phyloP scores from a whole-genome alignment of 2,797 vertebrate genomes.

The Todus mexicanus region DNA sequence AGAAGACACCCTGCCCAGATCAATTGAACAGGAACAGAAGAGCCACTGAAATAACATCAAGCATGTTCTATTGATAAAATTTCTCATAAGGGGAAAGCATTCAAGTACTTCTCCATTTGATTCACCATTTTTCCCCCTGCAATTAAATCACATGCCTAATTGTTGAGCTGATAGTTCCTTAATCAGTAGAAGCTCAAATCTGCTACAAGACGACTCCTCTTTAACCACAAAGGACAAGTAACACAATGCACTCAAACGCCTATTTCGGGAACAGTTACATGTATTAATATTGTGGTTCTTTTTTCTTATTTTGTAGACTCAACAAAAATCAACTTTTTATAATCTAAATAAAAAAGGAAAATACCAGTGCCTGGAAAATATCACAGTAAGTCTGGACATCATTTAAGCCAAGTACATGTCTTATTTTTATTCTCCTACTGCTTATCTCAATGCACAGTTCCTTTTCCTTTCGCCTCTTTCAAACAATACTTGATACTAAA shows the following conservation, averaged over 20 bases:
- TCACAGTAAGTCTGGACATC: constrained; percentile 16
- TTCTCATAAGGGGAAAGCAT: not conserved
- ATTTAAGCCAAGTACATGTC: constrained; percentile 25
- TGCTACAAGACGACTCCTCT: not conserved
- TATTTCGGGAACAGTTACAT: not conserved
- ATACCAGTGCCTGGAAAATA: constrained; percentile 44
- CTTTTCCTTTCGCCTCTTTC: constrained; percentile 61
- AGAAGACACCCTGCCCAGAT: not conserved
- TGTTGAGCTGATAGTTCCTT: not conserved
- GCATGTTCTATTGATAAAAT: not conserved
- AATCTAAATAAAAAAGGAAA: constrained; percentile 24
- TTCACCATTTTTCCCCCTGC: not conserved
- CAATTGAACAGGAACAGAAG: not conserved
- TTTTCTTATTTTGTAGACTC: constrained; percentile 13
- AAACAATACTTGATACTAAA: constrained; percentile 67
- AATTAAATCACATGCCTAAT: not conserved
- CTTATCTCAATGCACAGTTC: constrained; percentile 70
- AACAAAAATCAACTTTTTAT: constrained; percentile 15
- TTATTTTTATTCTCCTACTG: constrained; percentile 23
- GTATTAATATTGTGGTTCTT: not conserved
- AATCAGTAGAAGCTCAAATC: not conserved
- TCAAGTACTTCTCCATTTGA: not conserved
- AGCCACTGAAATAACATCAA: not conserved
- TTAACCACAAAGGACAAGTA: not conserved
- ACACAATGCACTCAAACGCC: not conserved